Base-by-base conservation (phyloP, 1,140 invertebrate species). In the Caenorhabditis briggsae region DNA sequence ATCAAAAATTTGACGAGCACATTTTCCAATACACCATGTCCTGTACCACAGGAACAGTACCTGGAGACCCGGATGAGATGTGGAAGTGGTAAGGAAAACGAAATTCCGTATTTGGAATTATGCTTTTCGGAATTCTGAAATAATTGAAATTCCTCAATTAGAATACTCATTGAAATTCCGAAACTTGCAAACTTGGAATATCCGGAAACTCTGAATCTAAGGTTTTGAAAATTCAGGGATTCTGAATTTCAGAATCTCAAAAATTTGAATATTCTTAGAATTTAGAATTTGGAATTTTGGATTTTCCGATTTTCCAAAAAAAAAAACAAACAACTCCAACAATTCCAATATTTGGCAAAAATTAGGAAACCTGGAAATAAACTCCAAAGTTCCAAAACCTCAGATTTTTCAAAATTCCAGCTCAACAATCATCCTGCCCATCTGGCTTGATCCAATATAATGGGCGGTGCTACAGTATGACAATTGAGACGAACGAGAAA, bases 401-500 rank as follows among this genome's bases (percentile, higher is more conserved):
- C 56, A 58, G 2, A 18, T 58, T n/a, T 7, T n/a, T 7, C 18
- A 58, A 33, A 33, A 33, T 78, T 78, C n/a, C 20, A 78, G 70
- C 70, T 16, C 70, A 78, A 50, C 70, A 50, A 53, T 20, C 70
- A 2, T 78, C 70, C 16, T 78, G 70, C n/a, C 23, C 46, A 20
- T 78, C 70, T n/a, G 46, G 46, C 0, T n/a, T 78, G 3, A 78
- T 78, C 14, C 46, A 78, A 7, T 78, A 50, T 23, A 46, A 78
- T 78, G 46, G 43, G 2, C 43, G 70, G 9, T 78, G 70, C 70
- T 78, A 78, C 70, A 78, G 70, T 78, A 78, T 78, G 70, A 78
- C 70, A 43, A 78, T 78, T 12, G 70, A 78, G 46, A 78, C 70
- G 46, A 78, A 78, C 14, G 70, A 48, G 46, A 78, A 78, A 20